Base-by-base conservation (phyloP, 2,113 vertebrate species). In the Erpornis zantholeuca region DNA sequence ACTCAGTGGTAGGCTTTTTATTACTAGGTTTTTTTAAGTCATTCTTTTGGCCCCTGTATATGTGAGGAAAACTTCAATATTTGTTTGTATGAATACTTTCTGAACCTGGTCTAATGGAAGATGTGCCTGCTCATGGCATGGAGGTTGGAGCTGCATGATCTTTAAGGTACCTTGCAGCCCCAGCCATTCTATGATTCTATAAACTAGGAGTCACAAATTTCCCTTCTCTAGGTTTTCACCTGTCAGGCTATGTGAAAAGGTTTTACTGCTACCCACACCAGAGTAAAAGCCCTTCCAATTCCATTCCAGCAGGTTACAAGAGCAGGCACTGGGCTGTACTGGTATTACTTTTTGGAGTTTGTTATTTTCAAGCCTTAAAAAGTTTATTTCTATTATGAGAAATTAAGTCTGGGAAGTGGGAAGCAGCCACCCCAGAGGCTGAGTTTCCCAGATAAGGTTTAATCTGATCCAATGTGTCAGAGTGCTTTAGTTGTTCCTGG, bases 381-480 rank as follows among this genome's bases (percentile, higher is more conserved):
- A 88, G 83, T 96, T 96, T 94, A 59, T 84, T 94, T 61, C 19
- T 45, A 68, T 92, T 92, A 78, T 65, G 57, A 88, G 78, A 97
- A 98, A 97, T 94, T 97, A 96, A 97, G 97, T 98, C 95, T 92
- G 95, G 65, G 90, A 97, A 98, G 94, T 59, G 45, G 96, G 86
- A 79, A 96, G 91, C 45, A 82, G 75, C 75, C 75, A 78, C 90
- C 64, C 68, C 66, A 57, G 83, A 27, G 35, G 16, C 72, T 86
- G 56, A 88, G 49, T 95, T 88, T 92, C 76, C 92, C 38, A 20
- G 15, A 69, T 85, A 78, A 86, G 87, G 97, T 98, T 98, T 98
- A 97, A 98, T 98, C 97, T 98, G 77, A 90, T 97, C 96, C 97
- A 98, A 96, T 97, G 96, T 96, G 86, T 93, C 96, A 92, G 95